Evolutionary conservation across 2,888 invertebrate genomes (phyloP).

Genomic region (Bhutanitis thaidina): DNA sequence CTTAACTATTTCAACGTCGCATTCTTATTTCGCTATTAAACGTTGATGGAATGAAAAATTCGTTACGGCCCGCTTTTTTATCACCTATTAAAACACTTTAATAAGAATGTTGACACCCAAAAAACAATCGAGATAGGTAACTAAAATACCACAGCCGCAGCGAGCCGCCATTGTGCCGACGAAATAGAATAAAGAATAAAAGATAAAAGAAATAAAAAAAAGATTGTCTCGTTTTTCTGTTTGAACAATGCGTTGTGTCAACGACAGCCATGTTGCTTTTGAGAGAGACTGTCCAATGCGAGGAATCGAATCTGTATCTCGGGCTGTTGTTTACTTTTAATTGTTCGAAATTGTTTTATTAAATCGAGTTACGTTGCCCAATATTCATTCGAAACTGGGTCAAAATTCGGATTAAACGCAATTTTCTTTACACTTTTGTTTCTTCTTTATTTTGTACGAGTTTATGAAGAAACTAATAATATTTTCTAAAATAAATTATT

Average conservation of each 20-base stretch:
- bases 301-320: conserved; percentile 26
- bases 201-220: conserved; percentile 60
- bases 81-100: conserved; percentile 31
- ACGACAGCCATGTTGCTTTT: conserved; percentile 64
- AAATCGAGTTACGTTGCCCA: too few relatives aligned
- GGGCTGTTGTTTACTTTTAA: conserved; percentile 14
- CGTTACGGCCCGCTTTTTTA: conserved; percentile 22
- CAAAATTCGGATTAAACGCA: too few relatives aligned
- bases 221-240: conserved; percentile 74
- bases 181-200: conserved; percentile 47
- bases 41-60: conserved; percentile 2
- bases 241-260: conserved; percentile 75
- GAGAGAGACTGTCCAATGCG: conserved; percentile 28
- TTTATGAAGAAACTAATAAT: too few relatives aligned
- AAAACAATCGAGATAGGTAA: conserved; percentile 64
- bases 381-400: too few relatives aligned
- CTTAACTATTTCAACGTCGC: conserved; percentile 10
- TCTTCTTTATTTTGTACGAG: too few relatives aligned
- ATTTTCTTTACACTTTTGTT: too few relatives aligned
- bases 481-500: too few relatives aligned
- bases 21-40: conserved; percentile 11
- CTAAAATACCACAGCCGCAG: conserved; percentile 65
- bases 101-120: conserved; percentile 44
- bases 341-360: background rate
- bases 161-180: conserved; percentile 65